A percentile compares a stretch with the other conserved stretches of the same genome.
phyloP scores from a whole-genome alignment of 2,113 vertebrate genomes.

The Thalassarche chlororhynchos region DNA sequence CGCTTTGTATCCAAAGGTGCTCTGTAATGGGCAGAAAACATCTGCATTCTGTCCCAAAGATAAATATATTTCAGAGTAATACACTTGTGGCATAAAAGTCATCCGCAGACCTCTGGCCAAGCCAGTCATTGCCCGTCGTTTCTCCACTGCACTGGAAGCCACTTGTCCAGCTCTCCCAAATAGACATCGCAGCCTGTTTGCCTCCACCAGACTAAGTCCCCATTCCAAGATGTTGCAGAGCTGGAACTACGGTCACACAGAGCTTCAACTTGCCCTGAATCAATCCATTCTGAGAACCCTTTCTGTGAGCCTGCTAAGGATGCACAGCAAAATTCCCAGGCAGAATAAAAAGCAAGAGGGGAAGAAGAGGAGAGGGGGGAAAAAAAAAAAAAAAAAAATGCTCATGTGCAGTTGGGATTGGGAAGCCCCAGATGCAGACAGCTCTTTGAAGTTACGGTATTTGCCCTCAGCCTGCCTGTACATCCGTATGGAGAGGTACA shows the following conservation, averaged over 20 bases:
- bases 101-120: not conserved
- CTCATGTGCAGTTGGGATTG: not conserved
- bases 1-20: not conserved
- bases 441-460: not conserved
- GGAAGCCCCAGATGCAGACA: not conserved
- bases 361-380: too few species aligned
- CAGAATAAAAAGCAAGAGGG: not conserved
- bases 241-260: not conserved
- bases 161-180: not conserved
- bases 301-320: not conserved
- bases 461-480: not conserved
- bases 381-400: accelerated
- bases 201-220: not conserved
- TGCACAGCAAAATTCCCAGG: not conserved
- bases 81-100: not conserved
- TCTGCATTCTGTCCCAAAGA: not conserved
- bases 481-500: not conserved
- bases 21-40: not conserved
- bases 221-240: not conserved
- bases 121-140: not conserved
- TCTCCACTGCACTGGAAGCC: not conserved
- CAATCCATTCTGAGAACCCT: not conserved
- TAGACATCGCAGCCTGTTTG: not conserved
- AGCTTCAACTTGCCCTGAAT: not conserved
- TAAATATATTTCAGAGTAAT: not conserved